Percentiles rank a stretch among this genome's conserved stretches.
Conservation (phyloP, 2,113 vertebrate species). For the Myotis brandtii region DNA sequence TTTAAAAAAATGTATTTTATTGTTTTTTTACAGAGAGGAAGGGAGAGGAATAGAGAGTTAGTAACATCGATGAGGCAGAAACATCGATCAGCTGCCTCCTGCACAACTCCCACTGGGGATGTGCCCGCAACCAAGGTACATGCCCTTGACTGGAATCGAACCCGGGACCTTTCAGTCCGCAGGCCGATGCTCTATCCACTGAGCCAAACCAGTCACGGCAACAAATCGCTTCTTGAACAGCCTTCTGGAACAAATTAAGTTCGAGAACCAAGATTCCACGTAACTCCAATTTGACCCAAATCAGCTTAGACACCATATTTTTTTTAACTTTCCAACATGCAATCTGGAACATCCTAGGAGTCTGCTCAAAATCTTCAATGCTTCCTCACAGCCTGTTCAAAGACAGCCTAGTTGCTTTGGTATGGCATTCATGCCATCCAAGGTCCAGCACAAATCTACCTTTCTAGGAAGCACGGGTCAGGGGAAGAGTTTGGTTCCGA, state of each 20-base stretch:
- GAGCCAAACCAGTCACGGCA: background rate
- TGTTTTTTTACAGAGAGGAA: too few species aligned
- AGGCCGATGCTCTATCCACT: too few species aligned
- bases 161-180: too few species aligned
- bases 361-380: background rate
- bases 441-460: background rate
- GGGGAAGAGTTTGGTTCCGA: background rate
- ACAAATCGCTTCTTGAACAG: background rate
- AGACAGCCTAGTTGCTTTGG: background rate
- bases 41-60: too few species aligned
- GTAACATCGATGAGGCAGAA: too few species aligned
- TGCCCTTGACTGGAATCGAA: too few species aligned
- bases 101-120: too few species aligned
- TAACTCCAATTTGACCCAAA: background rate
- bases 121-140: too few species aligned
- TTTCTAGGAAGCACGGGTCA: background rate
- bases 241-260: background rate
- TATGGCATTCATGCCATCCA: background rate
- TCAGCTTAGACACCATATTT: background rate
- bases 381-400: background rate
- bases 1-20: too few species aligned
- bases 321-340: background rate
- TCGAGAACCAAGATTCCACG: background rate
- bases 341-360: background rate
- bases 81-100: too few species aligned